Evolutionary conservation across 2,888 invertebrate species (phyloP).

Genomic region (Thalpophila matura): DNA sequence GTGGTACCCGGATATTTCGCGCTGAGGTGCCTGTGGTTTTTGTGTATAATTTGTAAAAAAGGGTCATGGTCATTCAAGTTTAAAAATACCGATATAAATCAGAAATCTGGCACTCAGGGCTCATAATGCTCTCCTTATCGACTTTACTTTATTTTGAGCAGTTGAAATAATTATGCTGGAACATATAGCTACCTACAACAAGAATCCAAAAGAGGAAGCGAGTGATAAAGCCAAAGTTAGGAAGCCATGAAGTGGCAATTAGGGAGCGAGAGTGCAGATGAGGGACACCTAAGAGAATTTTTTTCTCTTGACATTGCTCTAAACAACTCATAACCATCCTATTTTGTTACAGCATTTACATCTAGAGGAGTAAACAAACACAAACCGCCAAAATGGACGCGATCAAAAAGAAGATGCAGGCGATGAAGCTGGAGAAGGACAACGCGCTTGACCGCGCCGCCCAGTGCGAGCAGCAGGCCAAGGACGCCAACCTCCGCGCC

Average conservation of each 20-base stretch:
- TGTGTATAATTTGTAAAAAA: conserved; percentile 3
- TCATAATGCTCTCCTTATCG: not conserved
- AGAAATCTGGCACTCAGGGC: not conserved
- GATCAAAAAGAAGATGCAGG: conserved; percentile 99
- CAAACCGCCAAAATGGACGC: conserved; percentile 98
- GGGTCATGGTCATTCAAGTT: not conserved
- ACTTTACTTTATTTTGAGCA: too few species aligned
- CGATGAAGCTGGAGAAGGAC: conserved; percentile 99
- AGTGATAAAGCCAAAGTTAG: not conserved
- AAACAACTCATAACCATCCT: conserved; percentile 1
- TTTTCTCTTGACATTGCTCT: not conserved
- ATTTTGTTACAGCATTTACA: conserved; percentile 77
- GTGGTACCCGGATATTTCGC: not conserved
- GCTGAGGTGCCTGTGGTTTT: conserved; percentile 1
- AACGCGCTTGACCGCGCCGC: conserved; percentile 99
- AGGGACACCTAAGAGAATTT: not conserved
- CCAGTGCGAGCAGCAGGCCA: conserved; percentile 99
- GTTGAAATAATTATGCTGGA: too few species aligned
- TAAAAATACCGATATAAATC: conserved; percentile 15
- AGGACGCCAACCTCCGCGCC: conserved; percentile 96
- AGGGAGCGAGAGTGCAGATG: not conserved
- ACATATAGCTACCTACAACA: too few species aligned
- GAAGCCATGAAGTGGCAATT: not conserved
- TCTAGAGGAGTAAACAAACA: conserved; percentile 80
- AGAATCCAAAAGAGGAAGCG: too few species aligned